Evolutionary conservation across 2,888 invertebrate species (phyloP).

Genomic region (Notodonta ziczac): DNA sequence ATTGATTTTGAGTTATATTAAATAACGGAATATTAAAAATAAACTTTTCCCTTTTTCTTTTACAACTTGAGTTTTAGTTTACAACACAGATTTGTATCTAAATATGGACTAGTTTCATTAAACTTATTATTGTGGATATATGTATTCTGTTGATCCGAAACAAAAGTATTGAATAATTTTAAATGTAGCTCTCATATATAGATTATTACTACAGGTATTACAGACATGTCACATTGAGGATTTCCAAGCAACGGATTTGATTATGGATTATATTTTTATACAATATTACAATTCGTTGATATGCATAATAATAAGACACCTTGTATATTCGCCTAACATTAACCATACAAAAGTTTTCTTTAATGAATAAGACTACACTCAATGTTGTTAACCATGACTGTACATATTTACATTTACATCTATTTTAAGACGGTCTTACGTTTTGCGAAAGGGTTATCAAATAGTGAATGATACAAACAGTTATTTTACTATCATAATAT

Average conservation of each 20-base stretch:
- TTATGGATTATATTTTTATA: constrained; percentile 41
- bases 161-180: constrained; percentile 22
- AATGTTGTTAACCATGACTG: constrained; percentile 52
- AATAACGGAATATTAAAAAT: too few species aligned
- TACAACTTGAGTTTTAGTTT: background rate
- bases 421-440: constrained; percentile 30
- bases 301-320: constrained; percentile 84
- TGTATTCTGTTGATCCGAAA: constrained; percentile 27
- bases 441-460: background rate
- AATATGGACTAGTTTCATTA: background rate
- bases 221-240: constrained; percentile 40
- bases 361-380: constrained; percentile 47
- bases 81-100: background rate
- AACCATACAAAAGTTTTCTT: constrained; percentile 70
- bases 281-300: constrained; percentile 79
- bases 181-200: constrained; percentile 18
- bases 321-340: constrained; percentile 76
- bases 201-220: constrained; percentile 28
- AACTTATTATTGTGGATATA: background rate
- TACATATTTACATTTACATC: constrained; percentile 73
- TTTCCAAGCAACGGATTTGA: constrained; percentile 41
- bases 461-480: constrained; percentile 21
- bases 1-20: too few species aligned
- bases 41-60: too few species aligned
- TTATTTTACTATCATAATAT: constrained; percentile 14